These are phyloP conservation scores for Teleopsis dalmanni DNA, from an alignment of 1,140 invertebrate species.

Conservation along the genomic window DNA sequence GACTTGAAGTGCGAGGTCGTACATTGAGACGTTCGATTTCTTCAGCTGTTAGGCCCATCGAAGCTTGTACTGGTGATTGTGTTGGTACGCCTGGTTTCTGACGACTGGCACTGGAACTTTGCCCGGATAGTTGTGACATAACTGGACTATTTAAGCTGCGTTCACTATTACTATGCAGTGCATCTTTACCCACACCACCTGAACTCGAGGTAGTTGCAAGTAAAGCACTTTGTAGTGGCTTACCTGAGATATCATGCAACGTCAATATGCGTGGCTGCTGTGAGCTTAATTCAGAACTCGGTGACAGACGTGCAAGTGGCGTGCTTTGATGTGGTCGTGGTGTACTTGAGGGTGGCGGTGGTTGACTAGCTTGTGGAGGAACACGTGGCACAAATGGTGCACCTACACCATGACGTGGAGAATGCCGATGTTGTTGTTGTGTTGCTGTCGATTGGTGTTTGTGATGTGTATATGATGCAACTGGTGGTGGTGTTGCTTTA, in stretches of 20 bases:
- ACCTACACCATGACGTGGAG: slow-evolving; percentile 54
- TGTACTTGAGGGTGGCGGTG: slow-evolving; percentile 51
- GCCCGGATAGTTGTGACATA: slow-evolving; percentile 79
- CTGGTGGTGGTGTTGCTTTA: slow-evolving; percentile 68
- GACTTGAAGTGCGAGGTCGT: slow-evolving; percentile 73
- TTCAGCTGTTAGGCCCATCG: slow-evolving; percentile 82
- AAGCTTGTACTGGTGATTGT: slow-evolving; percentile 54
- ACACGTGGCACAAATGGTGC: slow-evolving; percentile 60
- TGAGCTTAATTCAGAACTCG: slow-evolving; percentile 82
- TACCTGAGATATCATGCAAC: slow-evolving; percentile 86
- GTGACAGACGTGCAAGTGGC: slow-evolving; percentile 79
- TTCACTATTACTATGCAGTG: slow-evolving; percentile 79
- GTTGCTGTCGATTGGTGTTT: slow-evolving; percentile 58
- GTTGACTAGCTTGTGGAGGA: slow-evolving; percentile 58
- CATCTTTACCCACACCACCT: slow-evolving; percentile 72
- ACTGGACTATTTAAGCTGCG: slow-evolving; percentile 82
- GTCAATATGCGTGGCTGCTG: slow-evolving; percentile 87
- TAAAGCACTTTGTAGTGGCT: slow-evolving; percentile 79
- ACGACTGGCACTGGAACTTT: slow-evolving; percentile 68
- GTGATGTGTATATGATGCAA: slow-evolving; percentile 63
- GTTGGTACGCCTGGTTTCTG: slow-evolving; percentile 51
- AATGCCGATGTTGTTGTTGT: slow-evolving; percentile 63
- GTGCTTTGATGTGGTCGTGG: slow-evolving; percentile 75
- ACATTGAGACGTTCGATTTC: slow-evolving; percentile 87
- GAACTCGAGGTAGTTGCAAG: slow-evolving; percentile 80